Evolutionary conservation across 2,888 invertebrate species (phyloP), one percentile per base, ranked within the genome.

Genomic region (Cosmorhoe ocellata): DNA sequence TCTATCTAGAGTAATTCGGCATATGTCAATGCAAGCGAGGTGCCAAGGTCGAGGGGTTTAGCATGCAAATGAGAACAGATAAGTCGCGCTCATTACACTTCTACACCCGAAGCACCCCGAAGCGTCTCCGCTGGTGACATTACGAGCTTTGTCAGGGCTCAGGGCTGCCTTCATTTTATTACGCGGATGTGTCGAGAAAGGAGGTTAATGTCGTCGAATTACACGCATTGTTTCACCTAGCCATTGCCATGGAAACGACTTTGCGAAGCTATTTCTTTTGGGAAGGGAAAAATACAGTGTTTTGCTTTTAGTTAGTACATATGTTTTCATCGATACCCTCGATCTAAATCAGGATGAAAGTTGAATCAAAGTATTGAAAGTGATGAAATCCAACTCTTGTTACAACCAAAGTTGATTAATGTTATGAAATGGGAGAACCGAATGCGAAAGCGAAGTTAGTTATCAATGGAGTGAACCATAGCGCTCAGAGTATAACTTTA

Each of bases 11-110:
- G 40, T 39, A 69, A 67, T 79, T 79, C 74, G 69, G 71, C 70
- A 72, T 71, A 74, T 51, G 77, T 67, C 69, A 73, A 67, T 78
- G 77, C 78, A 76, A 81, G 72, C 59, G 59, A 68, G 77, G 81
- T 81, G 84, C 80, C 87, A 88, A 88, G 88, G 89, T 86, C 88
- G 86, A 74, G 77, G 74, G 74, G 80, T 81, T 79, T 67, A 70
- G 80, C 79, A 88, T 88, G 87, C 78, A 88, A 90, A 89, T 87
- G 81, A 81, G 79, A 74, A 63, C 65, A 84, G 84, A 87, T 87
- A 88, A 84, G 82, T 81, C 79, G 75, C 75, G 75, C 79, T 87
- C 84, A 85, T 87, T 86, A 87, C 82, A 74, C 73, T 69, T 76
- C 54, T 66, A 76, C 79, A 79, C 76, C 76, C 79, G 72, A 37